A percentile compares a stretch with the other conserved stretches of the same genome.
Conservation (phyloP, 2,888 invertebrate species). For the Cerastis rubricosa region DNA sequence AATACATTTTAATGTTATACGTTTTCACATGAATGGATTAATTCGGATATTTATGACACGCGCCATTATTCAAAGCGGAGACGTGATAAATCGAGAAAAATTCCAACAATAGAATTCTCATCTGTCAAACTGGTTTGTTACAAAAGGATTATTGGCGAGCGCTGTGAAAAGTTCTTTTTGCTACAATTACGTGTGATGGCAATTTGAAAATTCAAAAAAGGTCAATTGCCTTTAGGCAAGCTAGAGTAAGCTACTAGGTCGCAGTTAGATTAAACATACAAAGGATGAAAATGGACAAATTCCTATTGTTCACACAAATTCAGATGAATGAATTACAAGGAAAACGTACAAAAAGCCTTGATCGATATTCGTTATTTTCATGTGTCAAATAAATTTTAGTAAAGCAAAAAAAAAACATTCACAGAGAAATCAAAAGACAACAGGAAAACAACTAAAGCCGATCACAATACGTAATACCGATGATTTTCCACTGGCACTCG, state of each 20-base stretch:
- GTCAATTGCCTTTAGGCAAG: not conserved
- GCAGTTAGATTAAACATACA: not conserved
- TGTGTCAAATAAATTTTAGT: not conserved
- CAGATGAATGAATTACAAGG: not conserved
- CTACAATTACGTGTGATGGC: constrained; percentile 67
- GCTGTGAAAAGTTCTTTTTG: constrained; percentile 68
- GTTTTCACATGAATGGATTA: constrained; percentile 43
- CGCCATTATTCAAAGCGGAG: constrained; percentile 61
- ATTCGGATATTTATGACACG: constrained; percentile 49
- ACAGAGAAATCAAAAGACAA: not conserved
- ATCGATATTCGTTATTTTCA: not conserved
- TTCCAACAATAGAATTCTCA: constrained; percentile 75
- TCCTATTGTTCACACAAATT: not conserved
- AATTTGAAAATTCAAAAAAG: constrained; percentile 46
- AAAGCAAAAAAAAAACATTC: not conserved
- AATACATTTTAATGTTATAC: constrained; percentile 21
- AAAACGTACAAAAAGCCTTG: not conserved
- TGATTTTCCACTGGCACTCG: constrained; percentile 68
- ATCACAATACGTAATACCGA: constrained; percentile 68
- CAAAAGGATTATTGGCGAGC: constrained; percentile 80
- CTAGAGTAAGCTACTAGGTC: not conserved
- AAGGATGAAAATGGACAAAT: not conserved
- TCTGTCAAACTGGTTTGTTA: constrained; percentile 83
- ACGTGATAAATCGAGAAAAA: constrained; percentile 69
- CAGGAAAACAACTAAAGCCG: constrained; percentile 18